phyloP scores from a whole-genome alignment of 2,113 vertebrate species.

The Halcyon malimbica region DNA sequence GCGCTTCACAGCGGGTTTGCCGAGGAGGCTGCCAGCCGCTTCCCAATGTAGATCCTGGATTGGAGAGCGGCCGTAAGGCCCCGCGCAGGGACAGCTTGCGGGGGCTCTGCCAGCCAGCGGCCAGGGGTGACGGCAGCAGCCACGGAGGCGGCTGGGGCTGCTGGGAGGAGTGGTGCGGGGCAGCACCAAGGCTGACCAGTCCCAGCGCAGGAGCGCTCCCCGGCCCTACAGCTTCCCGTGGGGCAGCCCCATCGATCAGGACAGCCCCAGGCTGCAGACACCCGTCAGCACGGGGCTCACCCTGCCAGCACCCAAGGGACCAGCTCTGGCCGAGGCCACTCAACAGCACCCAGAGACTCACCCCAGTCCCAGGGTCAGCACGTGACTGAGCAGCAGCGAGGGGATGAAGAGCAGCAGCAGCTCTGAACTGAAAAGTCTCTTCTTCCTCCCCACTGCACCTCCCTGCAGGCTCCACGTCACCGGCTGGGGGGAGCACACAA shows the following conservation, averaged over 20 bases:
- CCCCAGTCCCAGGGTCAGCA: constrained; percentile 55
- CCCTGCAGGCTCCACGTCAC: constrained; percentile 48
- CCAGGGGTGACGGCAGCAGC: neutral
- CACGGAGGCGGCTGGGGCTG: accelerated
- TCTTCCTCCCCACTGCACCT: constrained; percentile 39
- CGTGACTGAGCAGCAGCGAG: constrained; percentile 48
- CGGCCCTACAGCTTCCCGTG: neutral
- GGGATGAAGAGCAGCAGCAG: constrained; percentile 58
- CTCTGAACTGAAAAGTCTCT: constrained; percentile 49
- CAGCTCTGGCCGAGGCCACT: neutral
- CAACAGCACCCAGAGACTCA: neutral
- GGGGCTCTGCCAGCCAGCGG: neutral
- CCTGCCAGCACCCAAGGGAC: neutral
- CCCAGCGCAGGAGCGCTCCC: neutral
- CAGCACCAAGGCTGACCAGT: neutral
- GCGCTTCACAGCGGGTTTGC: constrained; percentile 44
- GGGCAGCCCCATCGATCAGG: neutral
- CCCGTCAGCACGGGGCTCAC: neutral
- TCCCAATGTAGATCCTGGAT: constrained; percentile 67
- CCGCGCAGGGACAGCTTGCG: accelerated
- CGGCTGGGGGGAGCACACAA: constrained; percentile 40
- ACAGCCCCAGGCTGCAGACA: too few species aligned
- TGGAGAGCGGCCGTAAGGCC: neutral
- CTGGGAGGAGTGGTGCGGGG: neutral
- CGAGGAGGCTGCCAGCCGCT: constrained; percentile 51